Base-by-base conservation (phyloP, 2,797 vertebrate genomes). In the Enteromius argenteus region DNA sequence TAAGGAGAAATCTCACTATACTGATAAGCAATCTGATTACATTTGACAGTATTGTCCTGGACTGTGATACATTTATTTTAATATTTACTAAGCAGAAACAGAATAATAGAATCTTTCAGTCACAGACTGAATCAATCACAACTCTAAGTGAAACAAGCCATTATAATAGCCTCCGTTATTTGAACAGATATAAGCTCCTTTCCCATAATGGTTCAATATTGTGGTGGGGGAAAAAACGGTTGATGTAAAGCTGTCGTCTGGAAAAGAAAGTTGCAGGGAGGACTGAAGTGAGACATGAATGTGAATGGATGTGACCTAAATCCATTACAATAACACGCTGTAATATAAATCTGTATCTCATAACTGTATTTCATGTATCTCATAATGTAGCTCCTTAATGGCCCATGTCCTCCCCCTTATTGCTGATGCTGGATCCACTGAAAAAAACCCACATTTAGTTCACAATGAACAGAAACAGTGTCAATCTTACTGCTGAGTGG, bases 161-260 rank as follows among this genome's bases (percentile, higher is more conserved):
- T 27, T 75, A 39, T 64, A 51, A 66, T 46, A 82, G 60, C 35
- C 72, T 53, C n/a, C 6, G 0, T 75, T 74, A 74, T 66, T 49
- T 74, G 44, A 37, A 84, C 79, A 71, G 72, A 81, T 80, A 85
- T 85, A 81, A 79, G 80, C 84, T 84, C 69, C 35, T 77, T 71
- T 79, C 62, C 49, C 5, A 21, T 83, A 79, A 89, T 87, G 72
- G 79, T 62, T 64, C 32, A 27, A 72, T 85, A 84, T 80, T 84
- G 86, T 83, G 79, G 67, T 51, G 62, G 56, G 39, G 79, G 37
- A 37, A 30, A 64, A 53, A 39, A 76, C 30, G 17, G 58, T 68
- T n/a, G 66, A 82, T 66, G n/a, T 71, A 73, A 83, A 77, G 76
- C 39, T 64, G 51, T 66, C 53, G 23, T 82, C 56, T 77, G 80